Percentiles rank a stretch among this genome's conserved stretches.
Conservation (phyloP, 2,888 invertebrate species). For the Axea sp. region DNA sequence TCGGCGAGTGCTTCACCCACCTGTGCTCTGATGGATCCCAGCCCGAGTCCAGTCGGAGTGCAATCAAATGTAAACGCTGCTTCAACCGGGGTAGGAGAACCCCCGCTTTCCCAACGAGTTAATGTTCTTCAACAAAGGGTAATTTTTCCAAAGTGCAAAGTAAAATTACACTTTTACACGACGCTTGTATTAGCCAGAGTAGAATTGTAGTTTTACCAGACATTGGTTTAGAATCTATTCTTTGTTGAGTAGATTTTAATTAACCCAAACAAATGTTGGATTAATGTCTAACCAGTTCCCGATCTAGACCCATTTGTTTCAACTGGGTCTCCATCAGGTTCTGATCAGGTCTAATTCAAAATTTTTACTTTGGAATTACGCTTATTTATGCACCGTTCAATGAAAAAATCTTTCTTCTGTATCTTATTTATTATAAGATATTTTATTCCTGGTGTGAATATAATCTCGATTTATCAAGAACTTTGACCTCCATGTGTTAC, state of each 20-base stretch:
- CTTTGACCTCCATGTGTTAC: no score
- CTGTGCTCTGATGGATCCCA: slow-evolving; percentile 77
- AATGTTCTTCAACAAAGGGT: slow-evolving; percentile 92
- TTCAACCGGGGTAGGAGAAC: slow-evolving; percentile 82
- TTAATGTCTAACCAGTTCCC: slow-evolving; percentile 5
- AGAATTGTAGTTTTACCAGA: slow-evolving; percentile 47
- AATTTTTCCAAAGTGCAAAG: slow-evolving; percentile 77
- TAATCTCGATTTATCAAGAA: no score
- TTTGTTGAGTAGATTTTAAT: slow-evolving; percentile 18
- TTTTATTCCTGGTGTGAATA: no score
- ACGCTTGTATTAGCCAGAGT: slow-evolving; percentile 21
- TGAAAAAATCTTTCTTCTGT: no score
- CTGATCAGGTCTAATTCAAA: slow-evolving; percentile 53
- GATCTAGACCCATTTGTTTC: neutral
- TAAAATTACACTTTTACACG: slow-evolving; percentile 49
- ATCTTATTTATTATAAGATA: no score
- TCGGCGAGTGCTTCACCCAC: slow-evolving; percentile 77
- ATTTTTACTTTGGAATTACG: slow-evolving; percentile 33
- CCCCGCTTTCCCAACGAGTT: slow-evolving; percentile 82
- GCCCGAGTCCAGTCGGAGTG: slow-evolving; percentile 75
- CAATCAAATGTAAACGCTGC: slow-evolving; percentile 84
- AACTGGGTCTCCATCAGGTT: slow-evolving; percentile 32
- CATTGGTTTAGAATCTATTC: slow-evolving; percentile 27
- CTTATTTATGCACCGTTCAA: slow-evolving; percentile 11
- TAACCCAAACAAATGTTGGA: slow-evolving; percentile 5